phyloP scores from a whole-genome alignment of 2,888 invertebrate genomes.

The Brenthis ino region DNA sequence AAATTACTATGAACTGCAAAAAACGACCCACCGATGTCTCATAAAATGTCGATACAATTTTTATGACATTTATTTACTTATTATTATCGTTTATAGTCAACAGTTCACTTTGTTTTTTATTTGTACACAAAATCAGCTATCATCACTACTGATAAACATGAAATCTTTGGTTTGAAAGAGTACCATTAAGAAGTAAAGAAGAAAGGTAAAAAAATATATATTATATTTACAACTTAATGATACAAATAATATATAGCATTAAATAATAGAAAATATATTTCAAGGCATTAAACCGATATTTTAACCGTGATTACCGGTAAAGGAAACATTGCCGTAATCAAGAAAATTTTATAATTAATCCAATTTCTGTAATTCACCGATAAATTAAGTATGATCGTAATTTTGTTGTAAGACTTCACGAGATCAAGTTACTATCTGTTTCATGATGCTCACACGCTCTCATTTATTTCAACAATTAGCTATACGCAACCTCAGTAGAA shows the following conservation, averaged over 20 bases:
- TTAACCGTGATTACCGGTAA: background rate
- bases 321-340: background rate
- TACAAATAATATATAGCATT: too few relatives aligned
- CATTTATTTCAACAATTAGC: constrained; percentile 28
- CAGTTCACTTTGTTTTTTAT: constrained; percentile 21
- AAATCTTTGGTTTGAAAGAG: background rate
- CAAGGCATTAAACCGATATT: background rate
- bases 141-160: background rate
- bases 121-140: constrained; percentile 15
- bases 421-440: constrained; percentile 18
- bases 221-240: too few relatives aligned
- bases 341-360: constrained; percentile 19
- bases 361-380: constrained; percentile 28
- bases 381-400: constrained; percentile 30
- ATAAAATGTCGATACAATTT: constrained; percentile 35
- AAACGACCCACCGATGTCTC: constrained; percentile 22
- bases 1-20: constrained; percentile 20
- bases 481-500: constrained; percentile 10
- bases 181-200: too few relatives aligned
- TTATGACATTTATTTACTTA: constrained; percentile 29
- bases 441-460: constrained; percentile 32
- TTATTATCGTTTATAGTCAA: constrained; percentile 25
- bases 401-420: constrained; percentile 25
- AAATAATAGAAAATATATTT: too few relatives aligned
- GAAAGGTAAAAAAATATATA: too few relatives aligned